Evolutionary conservation across 2,113 vertebrate genomes (phyloP), one percentile per base, ranked within the genome.

Genomic region (Festucalex cinctus): DNA sequence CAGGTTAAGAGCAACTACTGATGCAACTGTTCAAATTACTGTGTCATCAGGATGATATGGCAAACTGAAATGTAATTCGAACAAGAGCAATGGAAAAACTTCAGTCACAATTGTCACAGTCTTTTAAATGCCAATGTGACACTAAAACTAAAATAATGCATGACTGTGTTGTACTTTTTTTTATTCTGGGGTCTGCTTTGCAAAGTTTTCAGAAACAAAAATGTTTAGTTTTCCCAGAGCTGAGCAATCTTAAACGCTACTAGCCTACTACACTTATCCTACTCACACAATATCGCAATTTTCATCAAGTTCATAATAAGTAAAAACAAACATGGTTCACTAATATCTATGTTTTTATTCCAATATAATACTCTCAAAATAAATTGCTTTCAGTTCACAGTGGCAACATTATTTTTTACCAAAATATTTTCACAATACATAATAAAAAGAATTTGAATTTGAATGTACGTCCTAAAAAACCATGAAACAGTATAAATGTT

Each of bases 341-440:
- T 74, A 77, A 16, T 37, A 73, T n/a, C n/a, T n/a, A n/a, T n/a
- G n/a, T 88, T 88, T 85, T 81, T 89, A 56, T 88, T 83, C 44
- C 78, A 48, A 83, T 73, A 74, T 80, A 82, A 81, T 79, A 80
- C 68, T 69, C 62, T 78, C 49, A 63, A 75, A 53, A 82, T 65
- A 56, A 61, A 71, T 62, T 66, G n/a, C 68, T 71, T 67, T 69
- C 49, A 72, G 19, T 69, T 35, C 49, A 71, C 9, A 61, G 8
- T 57, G 60, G 68, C 26, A 54, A 66, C 68, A 59, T 65, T 12
- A 41, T 0, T 1, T 65, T 68, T 65, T 63, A 26, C 44, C 66
- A 65, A 66, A 35, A 75, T 3, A 58, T 69, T 74, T 88, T 79
- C 76, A 87, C 80, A 84, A 77, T 77, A 74, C 59, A 85, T 71